Evolutionary conservation across 2,113 vertebrate genomes (phyloP).

Genomic region (Plecotus auritus): DNA sequence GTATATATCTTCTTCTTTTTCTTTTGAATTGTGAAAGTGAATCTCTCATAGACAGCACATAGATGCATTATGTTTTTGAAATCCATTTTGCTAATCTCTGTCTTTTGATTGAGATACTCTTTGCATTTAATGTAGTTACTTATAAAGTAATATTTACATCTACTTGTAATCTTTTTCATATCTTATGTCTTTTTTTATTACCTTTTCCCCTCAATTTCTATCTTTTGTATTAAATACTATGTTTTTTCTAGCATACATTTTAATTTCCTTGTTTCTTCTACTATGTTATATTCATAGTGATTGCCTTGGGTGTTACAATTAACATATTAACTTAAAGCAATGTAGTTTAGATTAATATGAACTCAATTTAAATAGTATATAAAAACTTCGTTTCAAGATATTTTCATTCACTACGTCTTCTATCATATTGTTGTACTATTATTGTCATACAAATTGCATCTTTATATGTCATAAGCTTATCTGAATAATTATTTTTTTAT

Average conservation of each 20-base stretch:
- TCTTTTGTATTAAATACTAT: not conserved
- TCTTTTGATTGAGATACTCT: not conserved
- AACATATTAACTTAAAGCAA: not conserved
- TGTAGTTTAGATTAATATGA: not conserved
- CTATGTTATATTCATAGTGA: not conserved
- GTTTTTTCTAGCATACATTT: not conserved
- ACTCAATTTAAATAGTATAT: not conserved
- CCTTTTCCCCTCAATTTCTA: not conserved
- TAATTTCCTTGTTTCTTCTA: not conserved
- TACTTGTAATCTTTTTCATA: not conserved
- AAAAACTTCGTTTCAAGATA: not conserved
- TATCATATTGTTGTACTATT: not conserved
- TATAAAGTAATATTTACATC: not conserved
- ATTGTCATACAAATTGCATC: not conserved
- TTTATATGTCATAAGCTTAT: not conserved
- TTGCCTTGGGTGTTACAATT: not conserved
- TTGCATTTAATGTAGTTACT: not conserved
- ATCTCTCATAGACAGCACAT: not conserved
- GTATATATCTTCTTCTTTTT: not conserved
- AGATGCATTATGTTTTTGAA: not conserved
- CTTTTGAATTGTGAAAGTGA: not conserved
- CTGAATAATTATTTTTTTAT: not conserved
- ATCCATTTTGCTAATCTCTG: not conserved
- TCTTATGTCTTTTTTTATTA: not conserved
- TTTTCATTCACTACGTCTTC: not conserved